phyloP scores from a whole-genome alignment of 2,113 vertebrate species.

The Callipepla squamata region DNA sequence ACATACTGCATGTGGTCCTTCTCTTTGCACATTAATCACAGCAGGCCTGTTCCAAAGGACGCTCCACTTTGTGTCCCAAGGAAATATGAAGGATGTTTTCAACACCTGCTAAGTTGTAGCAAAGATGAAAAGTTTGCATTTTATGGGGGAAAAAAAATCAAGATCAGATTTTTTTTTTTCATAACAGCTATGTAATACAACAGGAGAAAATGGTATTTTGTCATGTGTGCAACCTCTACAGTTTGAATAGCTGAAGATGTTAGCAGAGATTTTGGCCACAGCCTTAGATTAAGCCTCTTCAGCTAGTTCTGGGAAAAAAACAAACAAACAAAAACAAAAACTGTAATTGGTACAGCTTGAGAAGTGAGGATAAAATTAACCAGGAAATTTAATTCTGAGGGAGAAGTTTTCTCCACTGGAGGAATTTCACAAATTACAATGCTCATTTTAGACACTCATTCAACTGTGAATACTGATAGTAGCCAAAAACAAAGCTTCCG shows the following conservation, averaged over 20 bases:
- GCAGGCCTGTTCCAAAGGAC: neutral
- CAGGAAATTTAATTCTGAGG: neutral
- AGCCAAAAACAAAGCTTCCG: neutral
- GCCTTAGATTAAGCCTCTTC: neutral
- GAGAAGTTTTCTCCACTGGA: neutral
- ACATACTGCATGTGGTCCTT: neutral
- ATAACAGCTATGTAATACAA: neutral
- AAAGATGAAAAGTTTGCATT: slow-evolving; percentile 40
- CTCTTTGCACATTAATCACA: slow-evolving; percentile 41
- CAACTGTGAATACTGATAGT: neutral
- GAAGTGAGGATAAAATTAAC: neutral
- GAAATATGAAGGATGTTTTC: slow-evolving; percentile 24
- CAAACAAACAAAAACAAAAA: no score
- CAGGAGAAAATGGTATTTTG: neutral
- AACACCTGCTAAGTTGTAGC: slow-evolving; percentile 27
- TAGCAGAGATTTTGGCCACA: neutral
- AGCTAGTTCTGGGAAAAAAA: neutral
- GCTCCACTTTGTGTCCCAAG: slow-evolving; percentile 18
- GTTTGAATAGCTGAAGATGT: neutral
- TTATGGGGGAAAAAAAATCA: neutral
- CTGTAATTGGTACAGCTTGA: neutral
- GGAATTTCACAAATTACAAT: neutral
- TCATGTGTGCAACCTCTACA: neutral
- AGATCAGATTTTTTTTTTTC: neutral
- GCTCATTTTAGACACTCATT: neutral